Evolutionary conservation across 2,797 vertebrate species (phyloP), one percentile per base, ranked within the genome.

Genomic region (Syncerus caffer): DNA sequence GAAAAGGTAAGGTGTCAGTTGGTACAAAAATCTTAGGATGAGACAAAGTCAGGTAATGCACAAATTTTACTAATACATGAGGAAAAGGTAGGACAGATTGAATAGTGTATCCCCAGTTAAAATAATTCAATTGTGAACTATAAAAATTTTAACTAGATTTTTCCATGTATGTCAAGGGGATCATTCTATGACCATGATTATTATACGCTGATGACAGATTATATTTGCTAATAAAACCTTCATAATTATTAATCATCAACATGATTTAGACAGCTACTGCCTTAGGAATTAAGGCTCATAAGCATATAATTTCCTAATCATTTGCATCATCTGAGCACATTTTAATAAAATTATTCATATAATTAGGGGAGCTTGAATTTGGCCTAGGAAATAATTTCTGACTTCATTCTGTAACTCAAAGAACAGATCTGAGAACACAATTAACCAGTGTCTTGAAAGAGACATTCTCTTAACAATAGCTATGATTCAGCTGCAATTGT

Each of bases 271-370:
- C 4, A 91, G 10, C 4, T 92, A 89, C 17, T 76, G 55, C 42
- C 58, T 95, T 80, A 93, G 92, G 42, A 97, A 92, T 89, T 95
- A 92, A 87, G 19, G 27, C 8, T 76, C 57, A 38, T 51, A 91
- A 95, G 50, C 53, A 51, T 67, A 38, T 82, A 76, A 90, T 95
- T 92, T 79, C n/a, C 17, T 74, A 93, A 93, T 71, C 90, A 84
- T 71, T 88, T 93, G 11, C 86, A 84, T 92, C 42, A 85, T 91
- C 31, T 90, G 50, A 91, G 27, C 16, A 95, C 8, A 84, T 78
- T 97, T 92, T 95, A 96, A 64, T 97, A 94, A 16, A 96, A 83
- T 95, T 94, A 83, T 87, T 82, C 58, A 92, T 42, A 89, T 89
- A 90, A 95, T 91, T 92, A 67, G 62, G 7, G 60, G 11, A 55